These are phyloP conservation scores for Diachrysia chrysitis DNA, from an alignment of 2,888 invertebrate genomes.

Conservation along the genomic window DNA sequence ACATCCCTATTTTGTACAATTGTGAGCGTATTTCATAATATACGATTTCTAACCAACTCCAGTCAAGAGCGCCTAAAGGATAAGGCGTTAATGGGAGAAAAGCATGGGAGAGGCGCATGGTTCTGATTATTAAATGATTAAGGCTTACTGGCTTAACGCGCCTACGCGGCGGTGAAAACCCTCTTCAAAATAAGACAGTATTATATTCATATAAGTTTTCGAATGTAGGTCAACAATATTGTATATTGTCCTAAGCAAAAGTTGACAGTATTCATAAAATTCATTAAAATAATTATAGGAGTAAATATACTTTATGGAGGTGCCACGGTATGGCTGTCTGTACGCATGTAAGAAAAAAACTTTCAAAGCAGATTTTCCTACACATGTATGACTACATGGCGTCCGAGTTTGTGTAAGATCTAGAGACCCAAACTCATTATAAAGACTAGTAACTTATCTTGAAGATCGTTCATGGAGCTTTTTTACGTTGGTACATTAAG, in stretches of 20 bases:
- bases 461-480: too few species aligned
- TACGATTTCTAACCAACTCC: not conserved
- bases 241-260: not conserved
- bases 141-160: constrained; percentile 7
- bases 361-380: too few species aligned
- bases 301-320: too few species aligned
- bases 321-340: too few species aligned
- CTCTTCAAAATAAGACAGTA: not conserved
- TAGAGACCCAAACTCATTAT: too few species aligned
- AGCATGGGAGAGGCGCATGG: not conserved
- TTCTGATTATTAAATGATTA: constrained; percentile 8
- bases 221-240: not conserved
- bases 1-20: not conserved
- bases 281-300: too few species aligned
- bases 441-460: too few species aligned
- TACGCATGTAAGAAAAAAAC: too few species aligned
- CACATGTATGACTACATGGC: too few species aligned
- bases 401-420: too few species aligned
- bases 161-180: not conserved
- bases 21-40: not conserved
- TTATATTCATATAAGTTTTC: not conserved
- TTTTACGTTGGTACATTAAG: too few species aligned
- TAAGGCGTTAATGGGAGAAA: not conserved
- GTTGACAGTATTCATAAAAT: too few species aligned
- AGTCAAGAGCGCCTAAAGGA: not conserved